Percentiles rank a stretch among this genome's conserved stretches.
phyloP scores from a whole-genome alignment of 1,140 invertebrate species.

The Ganaspis sp. region DNA sequence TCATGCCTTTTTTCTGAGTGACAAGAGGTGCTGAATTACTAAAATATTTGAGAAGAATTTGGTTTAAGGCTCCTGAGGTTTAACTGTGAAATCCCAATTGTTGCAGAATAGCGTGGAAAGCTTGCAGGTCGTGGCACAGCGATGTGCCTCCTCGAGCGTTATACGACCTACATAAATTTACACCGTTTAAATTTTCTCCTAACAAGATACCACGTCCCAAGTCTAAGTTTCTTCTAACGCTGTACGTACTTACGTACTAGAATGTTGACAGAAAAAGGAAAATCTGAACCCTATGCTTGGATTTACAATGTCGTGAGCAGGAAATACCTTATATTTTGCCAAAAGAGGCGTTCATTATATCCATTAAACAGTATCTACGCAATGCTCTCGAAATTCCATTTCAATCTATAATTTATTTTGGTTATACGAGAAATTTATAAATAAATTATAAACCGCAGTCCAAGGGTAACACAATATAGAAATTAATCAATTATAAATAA shows the following conservation, averaged over 20 bases:
- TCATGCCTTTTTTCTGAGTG: too few relatives aligned
- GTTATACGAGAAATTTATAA: too few relatives aligned
- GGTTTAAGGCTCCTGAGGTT: not conserved
- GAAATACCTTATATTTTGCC: not conserved
- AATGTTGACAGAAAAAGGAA: constrained; percentile 5
- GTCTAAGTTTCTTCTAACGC: not conserved
- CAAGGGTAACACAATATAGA: too few relatives aligned
- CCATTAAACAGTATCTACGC: too few relatives aligned
- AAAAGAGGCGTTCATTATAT: not conserved
- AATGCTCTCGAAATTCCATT: too few relatives aligned
- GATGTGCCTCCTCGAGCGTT: not conserved
- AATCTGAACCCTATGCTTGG: not conserved
- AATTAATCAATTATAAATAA: too few relatives aligned
- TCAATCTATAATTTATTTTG: too few relatives aligned
- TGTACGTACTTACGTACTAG: not conserved
- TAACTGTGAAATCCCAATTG: constrained; percentile 12
- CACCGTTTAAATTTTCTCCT: constrained; percentile 26
- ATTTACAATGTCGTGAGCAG: not conserved
- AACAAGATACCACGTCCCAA: constrained; percentile 6
- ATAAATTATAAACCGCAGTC: too few relatives aligned
- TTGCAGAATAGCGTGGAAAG: not conserved
- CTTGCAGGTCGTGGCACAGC: not conserved
- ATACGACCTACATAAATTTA: constrained; percentile 28
- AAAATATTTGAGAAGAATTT: not conserved
- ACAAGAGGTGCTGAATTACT: too few relatives aligned